Evolutionary conservation across 2,797 vertebrate species (phyloP), one percentile per base, ranked within the genome.

Genomic region (Phoxinus dragarum): DNA sequence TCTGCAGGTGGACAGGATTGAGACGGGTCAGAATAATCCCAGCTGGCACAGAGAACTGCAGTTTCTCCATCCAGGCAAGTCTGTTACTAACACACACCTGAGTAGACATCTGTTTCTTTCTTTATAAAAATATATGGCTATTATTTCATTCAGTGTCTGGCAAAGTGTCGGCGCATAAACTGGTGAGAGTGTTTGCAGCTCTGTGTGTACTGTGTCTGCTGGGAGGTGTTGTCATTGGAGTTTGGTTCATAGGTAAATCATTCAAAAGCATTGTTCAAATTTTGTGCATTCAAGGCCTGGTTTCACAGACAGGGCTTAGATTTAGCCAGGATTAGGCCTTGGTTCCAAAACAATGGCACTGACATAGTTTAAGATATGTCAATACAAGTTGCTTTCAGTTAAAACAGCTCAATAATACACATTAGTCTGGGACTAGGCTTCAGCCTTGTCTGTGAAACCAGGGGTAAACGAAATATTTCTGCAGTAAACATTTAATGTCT

Each of bases 171-270:
- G 92, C 91, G 91, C 94, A 93, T 88, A 95, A 92, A 84, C 85
- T 93, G 87, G 86, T 94, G 92, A 92, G 92, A 90, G 86, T 94
- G 85, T 89, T 96, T 90, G 94, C 93, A 74, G 93, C 92, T 6
- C 89, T 96, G 88, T 95, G 94, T 89, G 93, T 91, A 1, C 87
- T 96, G 4, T 95, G 94, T 84, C 92, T 96, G 84, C 92, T 97
- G 86, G 95, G 95, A 91, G 95, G 95, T 75, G 90, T 95, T 73
- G 94, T 93, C 81, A 93, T 95, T 84, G 95, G 96, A 87, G 92
- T 96, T 87, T 96, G 95, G 95, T 94, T 96, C 89, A 92, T 96
- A 91, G 96, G 96, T 96, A 91, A 82, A 78, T 87, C 42, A 84
- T 68, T 89, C 47, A 84, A 72, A 88, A 88, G 86, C 86, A 12